A percentile compares a stretch with the other conserved stretches of the same genome.
Conservation (phyloP, 1,140 invertebrate species). For the Drosophila serrata region DNA sequence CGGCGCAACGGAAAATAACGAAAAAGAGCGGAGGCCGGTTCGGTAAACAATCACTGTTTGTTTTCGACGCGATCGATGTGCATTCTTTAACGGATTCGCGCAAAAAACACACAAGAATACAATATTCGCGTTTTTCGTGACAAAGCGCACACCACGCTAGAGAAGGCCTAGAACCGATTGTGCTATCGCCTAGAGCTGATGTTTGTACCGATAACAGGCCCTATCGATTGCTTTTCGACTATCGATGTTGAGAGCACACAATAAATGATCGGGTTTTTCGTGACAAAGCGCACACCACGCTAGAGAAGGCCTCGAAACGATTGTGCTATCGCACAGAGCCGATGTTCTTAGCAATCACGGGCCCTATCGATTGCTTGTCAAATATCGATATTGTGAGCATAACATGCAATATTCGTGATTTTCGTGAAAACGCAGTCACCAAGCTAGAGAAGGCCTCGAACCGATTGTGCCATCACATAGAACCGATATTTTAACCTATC, state of each 20-base stretch:
- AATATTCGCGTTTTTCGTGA: slow-evolving; percentile 28
- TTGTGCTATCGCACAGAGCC: not conserved
- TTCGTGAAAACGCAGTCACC: slow-evolving; percentile 32
- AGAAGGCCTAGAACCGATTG: not conserved
- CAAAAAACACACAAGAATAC: not conserved
- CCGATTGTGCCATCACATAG: not conserved
- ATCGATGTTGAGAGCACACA: not conserved
- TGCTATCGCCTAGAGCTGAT: not conserved
- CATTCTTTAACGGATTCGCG: slow-evolving; percentile 19
- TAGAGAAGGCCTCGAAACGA: not conserved
- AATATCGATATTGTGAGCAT: not conserved
- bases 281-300: slow-evolving; percentile 23
- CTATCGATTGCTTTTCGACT: not conserved
- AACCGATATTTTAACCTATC: not conserved
- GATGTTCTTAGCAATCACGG: not conserved
- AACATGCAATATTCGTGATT: too few relatives aligned
- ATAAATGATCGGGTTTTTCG: too few relatives aligned
- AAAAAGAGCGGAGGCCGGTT: not conserved
- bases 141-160: slow-evolving; percentile 26
- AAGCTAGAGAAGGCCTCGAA: not conserved
- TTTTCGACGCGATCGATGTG: slow-evolving; percentile 3
- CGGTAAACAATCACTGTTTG: slow-evolving; percentile 20
- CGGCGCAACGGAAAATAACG: not conserved
- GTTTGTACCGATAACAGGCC: not conserved
- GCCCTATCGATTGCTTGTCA: not conserved